phyloP scores from a whole-genome alignment of 2,797 vertebrate genomes.

The Bradypodion pumilum region DNA sequence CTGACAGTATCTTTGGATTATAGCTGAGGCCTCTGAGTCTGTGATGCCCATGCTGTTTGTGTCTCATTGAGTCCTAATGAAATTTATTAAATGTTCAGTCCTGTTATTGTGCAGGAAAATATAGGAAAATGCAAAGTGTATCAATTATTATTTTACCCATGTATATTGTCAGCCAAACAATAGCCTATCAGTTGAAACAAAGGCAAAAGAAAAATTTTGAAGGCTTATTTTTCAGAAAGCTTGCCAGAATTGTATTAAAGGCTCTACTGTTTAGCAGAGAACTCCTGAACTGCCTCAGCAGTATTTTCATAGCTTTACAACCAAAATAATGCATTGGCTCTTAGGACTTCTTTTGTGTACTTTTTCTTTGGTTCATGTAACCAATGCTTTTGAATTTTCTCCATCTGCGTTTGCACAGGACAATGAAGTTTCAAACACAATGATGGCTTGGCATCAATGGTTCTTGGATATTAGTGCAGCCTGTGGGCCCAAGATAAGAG shows the following conservation, averaged over 20 bases:
- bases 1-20: not conserved
- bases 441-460: conserved; percentile 48
- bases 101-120: not conserved
- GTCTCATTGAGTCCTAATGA: not conserved
- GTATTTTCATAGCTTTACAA: conserved; percentile 17
- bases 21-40: not conserved
- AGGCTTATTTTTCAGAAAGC: not conserved
- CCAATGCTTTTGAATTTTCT: conserved; percentile 33
- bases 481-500: conserved; percentile 53
- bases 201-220: conserved; percentile 2
- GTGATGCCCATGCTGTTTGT: conserved; percentile 9
- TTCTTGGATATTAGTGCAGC: conserved; percentile 56
- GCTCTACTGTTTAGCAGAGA: not conserved
- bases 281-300: conserved; percentile 3
- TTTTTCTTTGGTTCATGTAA: conserved; percentile 22
- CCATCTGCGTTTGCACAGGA: conserved; percentile 34
- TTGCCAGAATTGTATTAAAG: conserved; percentile 27
- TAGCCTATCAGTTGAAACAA: conserved; percentile 1
- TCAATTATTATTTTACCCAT: conserved; percentile 16
- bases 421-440: conserved; percentile 46
- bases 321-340: conserved; percentile 1
- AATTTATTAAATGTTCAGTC: conserved; percentile 12
- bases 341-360: not conserved
- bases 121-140: not conserved
- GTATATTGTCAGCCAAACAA: not conserved